Conservation (phyloP, 1,140 invertebrate genomes). For the Bombus breviceps region DNA sequence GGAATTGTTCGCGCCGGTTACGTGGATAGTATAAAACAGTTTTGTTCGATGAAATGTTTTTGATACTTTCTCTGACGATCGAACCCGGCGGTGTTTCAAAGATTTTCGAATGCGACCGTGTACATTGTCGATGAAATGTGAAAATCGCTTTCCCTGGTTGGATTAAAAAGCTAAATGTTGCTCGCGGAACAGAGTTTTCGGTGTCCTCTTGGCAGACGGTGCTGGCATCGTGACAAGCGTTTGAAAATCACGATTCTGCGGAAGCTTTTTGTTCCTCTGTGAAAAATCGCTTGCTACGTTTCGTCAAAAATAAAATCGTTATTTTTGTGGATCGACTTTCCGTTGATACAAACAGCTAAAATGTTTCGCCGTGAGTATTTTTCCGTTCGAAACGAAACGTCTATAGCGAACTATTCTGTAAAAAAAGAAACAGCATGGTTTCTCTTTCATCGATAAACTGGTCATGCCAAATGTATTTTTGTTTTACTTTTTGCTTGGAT, state of each 20-base stretch:
- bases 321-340: neutral
- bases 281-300: neutral
- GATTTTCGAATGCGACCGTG: too few relatives aligned
- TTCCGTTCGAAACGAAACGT: neutral
- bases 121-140: neutral
- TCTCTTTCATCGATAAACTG: neutral
- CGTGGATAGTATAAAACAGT: neutral
- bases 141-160: neutral
- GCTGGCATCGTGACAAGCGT: constrained; percentile 25
- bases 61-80: neutral
- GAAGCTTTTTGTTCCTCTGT: neutral
- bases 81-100: neutral
- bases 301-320: constrained; percentile 29
- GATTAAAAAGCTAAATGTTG: constrained; percentile 19
- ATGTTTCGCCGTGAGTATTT: neutral
- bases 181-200: neutral
- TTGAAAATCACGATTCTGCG: neutral
- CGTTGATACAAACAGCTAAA: neutral
- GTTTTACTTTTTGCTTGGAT: neutral
- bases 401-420: too few relatives aligned
- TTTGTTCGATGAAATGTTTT: neutral
- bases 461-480: neutral
- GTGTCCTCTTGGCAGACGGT: neutral
- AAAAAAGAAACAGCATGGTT: neutral
- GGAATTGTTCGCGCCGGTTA: neutral